Conservation (phyloP, 1,140 invertebrate genomes). For the Cyphomyrmex costatus region DNA sequence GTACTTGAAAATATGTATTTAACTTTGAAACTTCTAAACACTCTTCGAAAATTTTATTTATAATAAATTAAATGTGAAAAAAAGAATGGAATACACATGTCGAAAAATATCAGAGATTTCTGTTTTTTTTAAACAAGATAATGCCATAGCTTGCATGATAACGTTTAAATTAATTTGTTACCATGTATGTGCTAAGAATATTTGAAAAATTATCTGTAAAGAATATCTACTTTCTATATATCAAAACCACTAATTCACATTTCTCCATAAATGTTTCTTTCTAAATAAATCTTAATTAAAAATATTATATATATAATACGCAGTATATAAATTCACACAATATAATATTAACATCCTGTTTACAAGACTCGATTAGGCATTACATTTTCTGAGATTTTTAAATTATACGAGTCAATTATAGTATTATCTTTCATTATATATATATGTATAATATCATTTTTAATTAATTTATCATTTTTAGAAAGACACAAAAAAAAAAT, state of each 20-base stretch:
- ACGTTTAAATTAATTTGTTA: background rate
- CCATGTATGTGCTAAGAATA: background rate
- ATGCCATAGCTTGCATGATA: background rate
- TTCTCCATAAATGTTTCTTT: background rate
- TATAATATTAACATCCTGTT: no score
- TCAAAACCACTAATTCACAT: background rate
- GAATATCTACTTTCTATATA: background rate
- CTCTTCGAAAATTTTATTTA: background rate
- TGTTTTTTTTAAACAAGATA: background rate
- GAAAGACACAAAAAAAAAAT: background rate
- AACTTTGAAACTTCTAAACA: background rate
- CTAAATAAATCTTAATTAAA: background rate
- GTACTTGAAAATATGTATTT: background rate
- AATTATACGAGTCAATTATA: no score
- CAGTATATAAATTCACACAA: no score
- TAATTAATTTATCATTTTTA: no score
- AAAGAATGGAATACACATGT: no score
- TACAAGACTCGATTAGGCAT: no score
- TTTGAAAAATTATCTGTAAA: background rate
- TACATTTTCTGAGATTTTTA: no score
- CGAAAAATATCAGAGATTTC: background rate
- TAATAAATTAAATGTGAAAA: slow-evolving; percentile 5
- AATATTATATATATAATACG: background rate
- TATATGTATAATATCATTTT: no score
- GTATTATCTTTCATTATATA: no score